A percentile compares a stretch with the other conserved stretches of the same genome.
Evolutionary conservation across 2,888 invertebrate genomes (phyloP).

Genomic region (Eristalis pertinax): DNA sequence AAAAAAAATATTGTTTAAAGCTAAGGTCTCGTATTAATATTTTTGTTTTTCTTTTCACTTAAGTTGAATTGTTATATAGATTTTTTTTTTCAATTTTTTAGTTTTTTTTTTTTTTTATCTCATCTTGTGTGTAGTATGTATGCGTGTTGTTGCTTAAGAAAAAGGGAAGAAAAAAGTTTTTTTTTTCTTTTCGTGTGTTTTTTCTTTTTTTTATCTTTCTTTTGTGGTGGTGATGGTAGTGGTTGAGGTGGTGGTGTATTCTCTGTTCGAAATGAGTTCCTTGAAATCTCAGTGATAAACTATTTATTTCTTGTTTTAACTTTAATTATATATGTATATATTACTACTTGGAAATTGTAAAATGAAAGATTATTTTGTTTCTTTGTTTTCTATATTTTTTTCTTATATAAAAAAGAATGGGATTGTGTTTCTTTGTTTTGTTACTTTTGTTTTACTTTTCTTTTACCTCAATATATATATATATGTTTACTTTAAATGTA

Average conservation of each 20-base stretch:
- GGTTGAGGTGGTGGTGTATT: constrained; percentile 17
- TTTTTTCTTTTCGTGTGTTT: constrained; percentile 6
- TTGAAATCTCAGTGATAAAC: constrained; percentile 57
- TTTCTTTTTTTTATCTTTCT: background rate
- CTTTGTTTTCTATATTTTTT: constrained; percentile 50
- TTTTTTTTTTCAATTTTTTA: constrained; percentile 22
- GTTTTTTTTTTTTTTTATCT: constrained; percentile 22
- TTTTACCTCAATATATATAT: constrained; percentile 53
- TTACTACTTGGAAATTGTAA: constrained; percentile 69
- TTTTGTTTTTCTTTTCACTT: constrained; percentile 47
- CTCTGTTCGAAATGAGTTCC: constrained; percentile 56
- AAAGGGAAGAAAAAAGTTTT: constrained; percentile 57
- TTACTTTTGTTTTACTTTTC: constrained; percentile 15
- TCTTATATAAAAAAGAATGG: constrained; percentile 71
- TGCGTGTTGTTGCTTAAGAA: constrained; percentile 66
- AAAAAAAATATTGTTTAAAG: constrained; percentile 55
- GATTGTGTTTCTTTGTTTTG: constrained; percentile 63
- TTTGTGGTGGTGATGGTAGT: background rate
- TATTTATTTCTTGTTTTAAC: constrained; percentile 47
- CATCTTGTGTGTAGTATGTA: constrained; percentile 60
- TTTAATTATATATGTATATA: constrained; percentile 45
- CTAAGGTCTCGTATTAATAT: constrained; percentile 68
- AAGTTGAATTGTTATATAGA: constrained; percentile 48
- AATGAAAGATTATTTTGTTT: constrained; percentile 71
- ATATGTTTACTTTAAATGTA: constrained; percentile 60